Evolutionary conservation across 2,113 vertebrate genomes (phyloP).

Genomic region (Dunckerocampus dactyliophorus): DNA sequence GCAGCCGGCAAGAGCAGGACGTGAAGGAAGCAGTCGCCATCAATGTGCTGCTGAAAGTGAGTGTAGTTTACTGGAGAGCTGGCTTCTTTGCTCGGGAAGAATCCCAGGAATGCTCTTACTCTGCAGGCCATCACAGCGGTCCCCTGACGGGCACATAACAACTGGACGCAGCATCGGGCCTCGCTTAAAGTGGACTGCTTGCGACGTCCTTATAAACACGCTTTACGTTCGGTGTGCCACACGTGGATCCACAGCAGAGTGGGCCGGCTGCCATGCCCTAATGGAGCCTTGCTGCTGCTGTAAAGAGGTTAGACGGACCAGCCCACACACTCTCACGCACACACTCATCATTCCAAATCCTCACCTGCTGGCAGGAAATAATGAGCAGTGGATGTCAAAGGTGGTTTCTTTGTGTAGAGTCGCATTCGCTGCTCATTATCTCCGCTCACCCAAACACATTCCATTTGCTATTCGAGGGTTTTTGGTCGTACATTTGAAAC

Average conservation of each 20-base stretch:
- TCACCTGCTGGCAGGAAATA: constrained; percentile 32
- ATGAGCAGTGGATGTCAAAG: constrained; percentile 37
- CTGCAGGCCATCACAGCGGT: constrained; percentile 49
- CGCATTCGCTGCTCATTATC: constrained; percentile 17
- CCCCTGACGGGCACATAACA: constrained; percentile 43
- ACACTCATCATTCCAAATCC: constrained; percentile 41
- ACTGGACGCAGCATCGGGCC: constrained; percentile 32
- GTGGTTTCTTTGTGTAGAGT: constrained; percentile 22
- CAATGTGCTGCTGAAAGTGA: constrained; percentile 10
- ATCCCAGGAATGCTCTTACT: constrained; percentile 67
- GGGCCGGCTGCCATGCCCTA: constrained; percentile 31
- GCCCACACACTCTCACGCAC: constrained; percentile 18
- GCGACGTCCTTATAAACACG: constrained; percentile 22
- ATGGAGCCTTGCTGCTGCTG: constrained; percentile 39
- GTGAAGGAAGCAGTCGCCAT: not conserved
- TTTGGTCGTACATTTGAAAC: too few relatives aligned
- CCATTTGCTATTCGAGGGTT: too few relatives aligned
- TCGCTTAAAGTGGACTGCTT: constrained; percentile 41
- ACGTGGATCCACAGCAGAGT: not conserved
- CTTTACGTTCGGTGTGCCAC: not conserved
- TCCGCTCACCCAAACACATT: not conserved
- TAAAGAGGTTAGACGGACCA: constrained; percentile 41
- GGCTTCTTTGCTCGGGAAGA: constrained; percentile 53
- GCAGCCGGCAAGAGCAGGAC: constrained; percentile 4
- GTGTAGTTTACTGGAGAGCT: constrained; percentile 22